Conservation (phyloP, 2,888 invertebrate genomes). For the Cybosia mesomella region DNA sequence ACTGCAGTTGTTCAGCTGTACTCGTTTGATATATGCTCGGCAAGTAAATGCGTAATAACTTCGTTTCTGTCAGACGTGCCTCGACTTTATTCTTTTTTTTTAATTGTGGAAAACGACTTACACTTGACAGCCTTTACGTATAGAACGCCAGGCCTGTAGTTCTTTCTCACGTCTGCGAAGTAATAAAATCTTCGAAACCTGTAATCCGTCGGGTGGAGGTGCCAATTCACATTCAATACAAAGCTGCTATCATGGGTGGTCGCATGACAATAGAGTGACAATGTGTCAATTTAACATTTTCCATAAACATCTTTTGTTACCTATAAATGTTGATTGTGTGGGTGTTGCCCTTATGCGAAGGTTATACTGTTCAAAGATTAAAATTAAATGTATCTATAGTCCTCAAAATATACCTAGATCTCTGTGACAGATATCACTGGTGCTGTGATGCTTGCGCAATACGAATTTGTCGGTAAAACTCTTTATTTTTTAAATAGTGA, state of each 20-base stretch:
- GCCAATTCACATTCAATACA: slow-evolving; percentile 42
- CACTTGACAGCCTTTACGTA: slow-evolving; percentile 3
- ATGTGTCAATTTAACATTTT: slow-evolving; percentile 53
- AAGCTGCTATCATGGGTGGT: slow-evolving; percentile 43
- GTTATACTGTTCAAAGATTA: slow-evolving; percentile 41
- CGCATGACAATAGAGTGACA: slow-evolving; percentile 38
- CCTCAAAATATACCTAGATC: too few species aligned
- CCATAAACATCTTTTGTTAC: slow-evolving; percentile 43
- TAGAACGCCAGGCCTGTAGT: slow-evolving; percentile 5
- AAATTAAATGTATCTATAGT: not conserved
- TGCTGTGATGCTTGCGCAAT: too few species aligned
- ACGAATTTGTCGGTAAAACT: too few species aligned
- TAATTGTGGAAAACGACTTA: not conserved
- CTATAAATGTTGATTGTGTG: slow-evolving; percentile 38
- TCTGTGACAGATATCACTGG: too few species aligned
- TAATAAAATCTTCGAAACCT: slow-evolving; percentile 41
- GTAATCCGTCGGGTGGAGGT: slow-evolving; percentile 36
- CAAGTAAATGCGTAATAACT: not conserved
- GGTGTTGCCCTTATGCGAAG: slow-evolving; percentile 50
- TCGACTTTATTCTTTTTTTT: not conserved
- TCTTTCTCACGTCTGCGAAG: slow-evolving; percentile 23
- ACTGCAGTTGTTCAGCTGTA: not conserved
- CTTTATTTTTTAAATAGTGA: too few species aligned
- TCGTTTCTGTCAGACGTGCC: not conserved
- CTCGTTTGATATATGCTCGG: not conserved